Conservation (phyloP, 2,113 vertebrate genomes). For the Coptodon rendalli region DNA sequence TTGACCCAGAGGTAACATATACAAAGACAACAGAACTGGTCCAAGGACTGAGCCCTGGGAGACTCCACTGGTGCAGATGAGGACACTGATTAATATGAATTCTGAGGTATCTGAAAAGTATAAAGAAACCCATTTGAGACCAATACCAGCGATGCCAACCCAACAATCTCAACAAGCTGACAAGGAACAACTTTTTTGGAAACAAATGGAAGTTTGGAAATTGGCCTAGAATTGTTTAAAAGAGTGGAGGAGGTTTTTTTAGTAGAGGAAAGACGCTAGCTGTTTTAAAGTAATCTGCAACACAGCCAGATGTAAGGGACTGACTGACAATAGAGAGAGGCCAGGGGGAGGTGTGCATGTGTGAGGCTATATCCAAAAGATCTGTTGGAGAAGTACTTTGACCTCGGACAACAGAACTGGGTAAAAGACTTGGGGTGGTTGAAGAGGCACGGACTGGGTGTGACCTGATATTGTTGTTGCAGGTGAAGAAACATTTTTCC, state of each 20-base stretch:
- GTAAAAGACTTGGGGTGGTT: fast-evolving
- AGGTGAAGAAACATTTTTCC: not conserved
- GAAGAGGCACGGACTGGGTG: not conserved
- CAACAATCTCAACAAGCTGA: not conserved
- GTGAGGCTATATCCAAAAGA: not conserved
- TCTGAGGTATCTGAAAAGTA: not conserved
- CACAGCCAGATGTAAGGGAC: not conserved
- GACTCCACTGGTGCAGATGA: not conserved
- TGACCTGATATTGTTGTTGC: not conserved
- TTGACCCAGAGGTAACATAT: not conserved
- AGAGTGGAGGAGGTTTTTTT: not conserved
- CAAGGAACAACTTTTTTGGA: not conserved
- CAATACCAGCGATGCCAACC: not conserved
- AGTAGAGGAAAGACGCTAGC: not conserved
- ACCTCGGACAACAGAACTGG: not conserved
- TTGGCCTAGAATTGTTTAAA: not conserved
- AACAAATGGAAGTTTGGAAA: not conserved
- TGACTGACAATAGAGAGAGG: not conserved
- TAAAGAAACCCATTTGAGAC: not conserved
- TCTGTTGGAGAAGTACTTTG: not conserved
- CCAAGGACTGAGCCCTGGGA: not conserved
- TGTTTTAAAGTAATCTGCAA: fast-evolving
- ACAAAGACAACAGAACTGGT: not conserved
- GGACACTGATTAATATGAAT: not conserved
- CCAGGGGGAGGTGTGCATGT: not conserved